Base-by-base conservation (phyloP, 2,888 invertebrate species). In the Pyralis farinalis region DNA sequence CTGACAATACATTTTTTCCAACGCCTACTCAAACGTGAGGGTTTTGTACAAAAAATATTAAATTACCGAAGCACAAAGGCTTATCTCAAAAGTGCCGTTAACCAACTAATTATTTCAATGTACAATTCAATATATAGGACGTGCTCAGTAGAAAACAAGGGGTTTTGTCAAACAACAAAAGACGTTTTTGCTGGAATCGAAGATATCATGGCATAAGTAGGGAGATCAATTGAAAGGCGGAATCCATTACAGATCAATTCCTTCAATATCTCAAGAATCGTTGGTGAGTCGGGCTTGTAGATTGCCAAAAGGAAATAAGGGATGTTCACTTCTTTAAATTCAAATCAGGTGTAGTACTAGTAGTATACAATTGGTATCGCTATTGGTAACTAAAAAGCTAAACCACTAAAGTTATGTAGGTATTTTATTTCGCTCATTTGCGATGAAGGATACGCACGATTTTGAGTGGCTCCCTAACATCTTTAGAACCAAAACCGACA, bases 31-130 rank as follows among this genome's bases (percentile, higher is more conserved):
- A 63, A 55, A 62, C 66, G 65, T 57, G 58, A 70, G 65, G 67
- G 69, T 64, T 70, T 58, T 68, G 67, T 69, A 78, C 71, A 86
- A 85, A 86, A 85, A 85, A 82, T 82, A 87, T 88, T 84, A 84
- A 83, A 86, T 88, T 87, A 86, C 87, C 63, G 59, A 58, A 58
- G 54, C 61, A 77, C 80, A 85, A 85, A 68, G 67, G 68, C 66
- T 61, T 71, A 69, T 72, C 67, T 65, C 75, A 71, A 71, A 81
- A 69, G 58, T 60, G 74, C 86, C 86, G 87, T 83, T 88, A 77
- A 67, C 79, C 69, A 66, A 66, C 83, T 88, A 88, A 88, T 88
- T 88, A 88, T 81, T 73, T 79, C 68, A 73, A n/a, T n/a, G n/a
- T 85, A 86, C 85, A 66, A 58, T 62, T 71, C 76, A 80, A 78